phyloP scores from a whole-genome alignment of 2,113 vertebrate genomes.

The Nannobrachium achirus region DNA sequence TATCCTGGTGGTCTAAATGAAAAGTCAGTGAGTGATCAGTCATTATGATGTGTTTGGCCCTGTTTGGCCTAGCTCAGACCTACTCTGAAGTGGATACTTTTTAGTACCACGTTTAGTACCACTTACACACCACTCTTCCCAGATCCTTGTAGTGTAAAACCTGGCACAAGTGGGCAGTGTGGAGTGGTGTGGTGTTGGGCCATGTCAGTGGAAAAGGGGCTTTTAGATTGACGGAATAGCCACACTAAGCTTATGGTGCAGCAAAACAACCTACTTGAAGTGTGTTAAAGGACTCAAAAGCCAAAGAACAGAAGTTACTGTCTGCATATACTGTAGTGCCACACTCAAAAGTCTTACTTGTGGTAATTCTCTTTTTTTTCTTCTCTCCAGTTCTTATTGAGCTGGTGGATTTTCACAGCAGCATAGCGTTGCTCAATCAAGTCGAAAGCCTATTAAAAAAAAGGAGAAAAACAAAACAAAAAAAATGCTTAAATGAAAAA shows the following conservation, averaged over 20 bases:
- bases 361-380: constrained; percentile 99
- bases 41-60: too few species aligned
- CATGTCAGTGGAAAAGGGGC: too few species aligned
- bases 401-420: constrained; percentile 99
- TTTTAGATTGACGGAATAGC: constrained; percentile 29
- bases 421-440: constrained; percentile 98
- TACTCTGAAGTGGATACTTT: too few species aligned
- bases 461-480: neutral
- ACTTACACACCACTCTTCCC: too few species aligned
- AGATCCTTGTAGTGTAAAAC: too few species aligned
- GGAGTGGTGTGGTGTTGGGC: too few species aligned
- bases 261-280: constrained; percentile 42
- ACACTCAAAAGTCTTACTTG: constrained; percentile 84
- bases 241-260: constrained; percentile 23
- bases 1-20: too few species aligned
- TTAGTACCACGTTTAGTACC: too few species aligned
- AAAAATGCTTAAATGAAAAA: neutral
- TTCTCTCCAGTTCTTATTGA: constrained; percentile 99
- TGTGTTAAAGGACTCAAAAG: neutral
- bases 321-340: neutral
- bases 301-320: neutral
- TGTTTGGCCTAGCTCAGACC: too few species aligned
- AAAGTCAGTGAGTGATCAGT: too few species aligned
- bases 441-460: constrained; percentile 94
- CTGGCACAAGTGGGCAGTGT: too few species aligned